phyloP scores from a whole-genome alignment of 2,113 vertebrate species.

The Notothenia rossii region DNA sequence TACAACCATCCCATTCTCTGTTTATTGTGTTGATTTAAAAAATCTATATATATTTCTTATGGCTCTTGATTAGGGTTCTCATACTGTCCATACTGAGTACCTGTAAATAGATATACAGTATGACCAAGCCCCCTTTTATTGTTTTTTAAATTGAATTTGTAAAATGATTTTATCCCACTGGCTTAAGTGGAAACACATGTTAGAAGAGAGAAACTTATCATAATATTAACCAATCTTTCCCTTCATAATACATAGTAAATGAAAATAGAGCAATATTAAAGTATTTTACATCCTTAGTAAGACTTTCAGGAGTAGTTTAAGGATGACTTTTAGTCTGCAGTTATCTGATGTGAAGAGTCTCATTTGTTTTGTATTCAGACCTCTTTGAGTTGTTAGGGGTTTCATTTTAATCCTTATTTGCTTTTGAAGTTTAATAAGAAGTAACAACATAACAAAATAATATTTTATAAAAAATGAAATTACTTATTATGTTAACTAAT shows the following conservation, averaged over 20 bases:
- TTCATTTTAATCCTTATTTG: conserved; percentile 33
- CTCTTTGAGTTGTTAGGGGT: conserved; percentile 10
- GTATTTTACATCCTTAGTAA: conserved; percentile 2
- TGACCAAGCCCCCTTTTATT: conserved; percentile 28
- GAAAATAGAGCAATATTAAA: conserved; percentile 7
- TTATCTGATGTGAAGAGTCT: conserved; percentile 39
- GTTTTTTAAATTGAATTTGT: conserved; percentile 39
- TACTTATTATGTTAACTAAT: conserved; percentile 67
- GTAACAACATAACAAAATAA: conserved; percentile 25
- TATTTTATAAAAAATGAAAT: conserved; percentile 72
- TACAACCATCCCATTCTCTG: conserved; percentile 41
- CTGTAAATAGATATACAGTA: conserved; percentile 17
- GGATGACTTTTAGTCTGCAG: conserved; percentile 13
- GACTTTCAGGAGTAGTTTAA: conserved; percentile 19
- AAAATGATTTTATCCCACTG: conserved; percentile 10
- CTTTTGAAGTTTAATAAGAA: conserved; percentile 55
- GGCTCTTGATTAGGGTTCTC: conserved; percentile 35
- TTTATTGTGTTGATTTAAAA: conserved; percentile 32
- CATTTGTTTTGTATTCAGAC: conserved; percentile 34
- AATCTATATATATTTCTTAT: conserved; percentile 36
- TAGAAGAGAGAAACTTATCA: background rate
- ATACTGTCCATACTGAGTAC: conserved; percentile 9
- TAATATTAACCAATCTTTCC: conserved; percentile 8
- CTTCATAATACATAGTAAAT: conserved; percentile 10
- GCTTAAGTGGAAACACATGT: conserved; percentile 32